Conservation (phyloP, 2,888 invertebrate species). For the Crossocerus cetratus region DNA sequence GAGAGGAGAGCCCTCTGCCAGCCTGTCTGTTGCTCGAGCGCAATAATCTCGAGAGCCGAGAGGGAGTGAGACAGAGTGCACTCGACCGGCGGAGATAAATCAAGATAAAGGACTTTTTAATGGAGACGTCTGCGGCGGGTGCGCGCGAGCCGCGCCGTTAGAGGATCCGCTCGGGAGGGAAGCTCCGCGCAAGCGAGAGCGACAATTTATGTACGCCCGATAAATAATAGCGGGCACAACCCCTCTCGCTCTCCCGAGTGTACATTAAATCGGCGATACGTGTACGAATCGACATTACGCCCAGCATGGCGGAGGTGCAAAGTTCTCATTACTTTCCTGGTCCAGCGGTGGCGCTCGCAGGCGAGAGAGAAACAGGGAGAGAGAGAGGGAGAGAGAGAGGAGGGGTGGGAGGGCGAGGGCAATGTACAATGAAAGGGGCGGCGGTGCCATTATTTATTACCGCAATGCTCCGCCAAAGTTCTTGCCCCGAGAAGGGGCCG, state of each 20-base stretch:
- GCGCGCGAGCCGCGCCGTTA: background rate
- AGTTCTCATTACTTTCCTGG: constrained; percentile 64
- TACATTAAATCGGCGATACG: constrained; percentile 62
- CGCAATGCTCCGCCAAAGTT: constrained; percentile 62
- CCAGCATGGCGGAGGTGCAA: constrained; percentile 56
- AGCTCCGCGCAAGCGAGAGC: constrained; percentile 1
- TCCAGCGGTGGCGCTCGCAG: constrained; percentile 19
- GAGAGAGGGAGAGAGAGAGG: background rate
- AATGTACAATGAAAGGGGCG: constrained; percentile 53
- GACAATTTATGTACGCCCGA: constrained; percentile 58
- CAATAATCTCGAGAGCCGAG: too few species aligned
- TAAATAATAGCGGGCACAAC: constrained; percentile 57
- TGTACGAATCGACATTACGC: constrained; percentile 59
- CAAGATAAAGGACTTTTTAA: constrained; percentile 45
- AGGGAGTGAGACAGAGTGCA: background rate
- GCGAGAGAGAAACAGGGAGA: too few species aligned
- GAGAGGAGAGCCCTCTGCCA: too few species aligned
- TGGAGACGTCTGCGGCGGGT: constrained; percentile 40
- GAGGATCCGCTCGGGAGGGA: background rate
- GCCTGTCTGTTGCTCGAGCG: too few species aligned
- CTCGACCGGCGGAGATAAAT: constrained; percentile 39
- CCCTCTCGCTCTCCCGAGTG: constrained; percentile 50
- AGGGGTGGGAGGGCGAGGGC: background rate
- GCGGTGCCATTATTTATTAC: constrained; percentile 65
- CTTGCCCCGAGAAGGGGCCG: constrained; percentile 43